A percentile compares a stretch with the other conserved stretches of the same genome.
These are phyloP conservation scores for Sander lucioperca DNA, from an alignment of 2,113 vertebrate species.

Conservation along the genomic window DNA sequence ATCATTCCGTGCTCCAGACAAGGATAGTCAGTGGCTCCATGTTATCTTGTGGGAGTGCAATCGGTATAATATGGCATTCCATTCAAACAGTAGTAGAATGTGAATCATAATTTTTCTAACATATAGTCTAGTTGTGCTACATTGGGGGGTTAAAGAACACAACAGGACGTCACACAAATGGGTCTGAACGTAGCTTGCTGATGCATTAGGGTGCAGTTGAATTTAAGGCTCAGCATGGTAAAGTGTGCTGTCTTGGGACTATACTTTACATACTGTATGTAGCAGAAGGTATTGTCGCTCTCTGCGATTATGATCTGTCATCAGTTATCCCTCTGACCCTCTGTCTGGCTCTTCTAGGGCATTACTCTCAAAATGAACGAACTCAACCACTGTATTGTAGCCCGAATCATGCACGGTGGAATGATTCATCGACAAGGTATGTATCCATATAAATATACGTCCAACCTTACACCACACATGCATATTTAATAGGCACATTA, in stretches of 20 bases:
- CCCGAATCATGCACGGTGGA: conserved; percentile 99
- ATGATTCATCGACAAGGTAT: conserved; percentile 99
- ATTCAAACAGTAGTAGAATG: too few relatives aligned
- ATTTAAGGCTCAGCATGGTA: neutral
- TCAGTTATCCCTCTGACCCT: neutral
- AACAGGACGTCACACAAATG: too few relatives aligned
- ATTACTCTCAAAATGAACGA: conserved; percentile 99
- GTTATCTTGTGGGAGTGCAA: too few relatives aligned
- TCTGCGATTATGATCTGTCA: neutral
- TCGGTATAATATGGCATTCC: too few relatives aligned
- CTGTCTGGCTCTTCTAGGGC: conserved; percentile 84
- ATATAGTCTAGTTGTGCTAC: too few relatives aligned
- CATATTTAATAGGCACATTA: neutral
- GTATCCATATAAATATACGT: neutral
- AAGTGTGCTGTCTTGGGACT: neutral
- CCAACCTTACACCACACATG: neutral
- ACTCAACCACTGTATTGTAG: conserved; percentile 98
- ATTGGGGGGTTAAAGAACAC: too few relatives aligned
- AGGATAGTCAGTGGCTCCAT: too few relatives aligned
- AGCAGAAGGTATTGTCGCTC: neutral
- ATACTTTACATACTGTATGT: neutral
- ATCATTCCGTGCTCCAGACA: too few relatives aligned
- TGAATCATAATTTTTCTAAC: too few relatives aligned
- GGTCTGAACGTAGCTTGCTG: too few relatives aligned
- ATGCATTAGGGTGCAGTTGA: too few relatives aligned